phyloP scores from a whole-genome alignment of 2,113 vertebrate species.

The Oncorhynchus keta region DNA sequence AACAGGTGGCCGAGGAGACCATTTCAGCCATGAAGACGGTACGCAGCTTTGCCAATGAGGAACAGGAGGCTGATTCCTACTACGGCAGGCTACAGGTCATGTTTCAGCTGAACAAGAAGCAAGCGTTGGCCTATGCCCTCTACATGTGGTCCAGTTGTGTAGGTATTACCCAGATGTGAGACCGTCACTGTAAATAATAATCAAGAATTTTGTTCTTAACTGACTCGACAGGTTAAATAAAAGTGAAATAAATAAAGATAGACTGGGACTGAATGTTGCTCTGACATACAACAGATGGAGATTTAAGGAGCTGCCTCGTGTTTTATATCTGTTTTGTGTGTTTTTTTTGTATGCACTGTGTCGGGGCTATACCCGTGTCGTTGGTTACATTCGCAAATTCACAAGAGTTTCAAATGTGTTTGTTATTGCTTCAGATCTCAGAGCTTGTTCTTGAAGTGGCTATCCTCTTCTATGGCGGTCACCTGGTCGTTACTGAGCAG shows the following conservation, averaged over 20 bases:
- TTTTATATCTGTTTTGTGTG: background rate
- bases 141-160: constrained; percentile 92
- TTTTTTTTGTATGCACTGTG: background rate
- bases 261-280: no score
- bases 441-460: constrained; percentile 87
- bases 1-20: constrained; percentile 91
- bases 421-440: constrained; percentile 76
- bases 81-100: constrained; percentile 81
- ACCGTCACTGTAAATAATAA: no score
- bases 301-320: background rate
- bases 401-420: background rate
- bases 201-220: no score
- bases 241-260: background rate
- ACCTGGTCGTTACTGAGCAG: constrained; percentile 87
- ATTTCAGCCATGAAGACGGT: constrained; percentile 93
- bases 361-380: background rate
- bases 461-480: constrained; percentile 91
- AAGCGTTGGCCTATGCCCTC: constrained; percentile 88
- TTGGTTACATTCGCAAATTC: background rate
- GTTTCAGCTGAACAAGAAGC: constrained; percentile 86
- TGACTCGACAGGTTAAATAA: background rate
- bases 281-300: background rate
- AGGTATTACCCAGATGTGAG: constrained; percentile 49
- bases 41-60: constrained; percentile 90
- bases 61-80: constrained; percentile 81